Evolutionary conservation across 2,888 invertebrate genomes (phyloP), one percentile per base, ranked within the genome.

Genomic region (Rapana venosa): DNA sequence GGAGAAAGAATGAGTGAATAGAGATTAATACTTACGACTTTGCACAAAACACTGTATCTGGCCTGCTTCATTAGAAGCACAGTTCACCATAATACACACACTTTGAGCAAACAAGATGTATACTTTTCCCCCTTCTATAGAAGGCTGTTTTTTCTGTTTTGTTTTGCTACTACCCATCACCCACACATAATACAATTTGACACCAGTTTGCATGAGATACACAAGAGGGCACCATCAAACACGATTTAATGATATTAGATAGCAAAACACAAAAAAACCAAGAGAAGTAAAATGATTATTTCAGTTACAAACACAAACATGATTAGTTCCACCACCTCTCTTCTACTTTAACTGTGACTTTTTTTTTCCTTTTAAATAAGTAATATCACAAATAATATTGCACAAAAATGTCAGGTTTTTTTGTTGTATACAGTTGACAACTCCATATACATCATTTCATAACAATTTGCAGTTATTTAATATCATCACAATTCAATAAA

Each of bases 381-480:
- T 74, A 74, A 74, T 74, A 74, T 74, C 74, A n/a, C n/a, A n/a
- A 74, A 74, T 11, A n/a, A n/a, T 74, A 74, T 74, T 74, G 74
- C 74, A 74, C 74, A n/a, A 74, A 74, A 74, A 74, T n/a, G 74
- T 74, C 74, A 74, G 11, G 26, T 26, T n/a, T 1, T 74, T 26
- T n/a, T 70, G 22, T 70, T 22, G 74, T 74, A 74, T 26, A 47
- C 47, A 47, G 47, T 47, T 47, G 47, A 47, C 47, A 47, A 47
- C 4, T 47, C 47, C 47, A 47, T 47, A 47, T 47, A 47, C 47
- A 47, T 47, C 8, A 8, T 22, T 61, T 61, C 61, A 61, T 15
- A 61, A 61, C 61, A 61, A 61, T 61, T 61, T 61, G 2, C 61
- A 61, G 15, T 22, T 22, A 61, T 20, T 20, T 22, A 61, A 22